These are phyloP conservation scores for Otocyon megalotis DNA, from an alignment of 2,113 vertebrate species.

Conservation along the genomic window DNA sequence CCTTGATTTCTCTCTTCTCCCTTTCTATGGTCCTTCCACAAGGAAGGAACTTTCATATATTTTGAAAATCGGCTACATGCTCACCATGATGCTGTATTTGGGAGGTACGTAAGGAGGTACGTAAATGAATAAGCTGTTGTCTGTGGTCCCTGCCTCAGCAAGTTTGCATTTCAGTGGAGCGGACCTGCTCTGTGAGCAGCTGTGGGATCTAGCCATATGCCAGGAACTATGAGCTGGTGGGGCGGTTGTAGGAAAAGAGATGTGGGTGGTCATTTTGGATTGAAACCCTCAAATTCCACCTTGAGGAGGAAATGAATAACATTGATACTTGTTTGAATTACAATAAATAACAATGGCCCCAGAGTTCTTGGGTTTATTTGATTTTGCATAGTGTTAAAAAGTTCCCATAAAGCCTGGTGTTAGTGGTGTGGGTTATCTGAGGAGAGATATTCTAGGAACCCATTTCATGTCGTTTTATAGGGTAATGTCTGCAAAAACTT, in stretches of 20 bases:
- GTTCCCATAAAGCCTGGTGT: neutral
- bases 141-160: fast-evolving
- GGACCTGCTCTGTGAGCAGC: fast-evolving
- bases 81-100: neutral
- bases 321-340: neutral
- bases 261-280: neutral
- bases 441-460: neutral
- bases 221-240: neutral
- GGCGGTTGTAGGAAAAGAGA: neutral
- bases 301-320: neutral
- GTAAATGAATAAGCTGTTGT: neutral
- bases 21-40: neutral
- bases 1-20: neutral
- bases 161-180: neutral
- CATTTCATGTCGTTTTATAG: neutral
- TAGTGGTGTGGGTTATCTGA: neutral
- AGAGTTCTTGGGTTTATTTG: neutral
- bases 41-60: neutral
- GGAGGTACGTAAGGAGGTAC: too few relatives aligned
- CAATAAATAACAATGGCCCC: neutral
- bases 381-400: neutral
- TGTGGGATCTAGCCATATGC: fast-evolving
- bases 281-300: neutral
- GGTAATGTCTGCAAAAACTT: neutral
- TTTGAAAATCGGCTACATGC: neutral